phyloP scores from a whole-genome alignment of 2,113 vertebrate species.

The Sceloporus tristichus region DNA sequence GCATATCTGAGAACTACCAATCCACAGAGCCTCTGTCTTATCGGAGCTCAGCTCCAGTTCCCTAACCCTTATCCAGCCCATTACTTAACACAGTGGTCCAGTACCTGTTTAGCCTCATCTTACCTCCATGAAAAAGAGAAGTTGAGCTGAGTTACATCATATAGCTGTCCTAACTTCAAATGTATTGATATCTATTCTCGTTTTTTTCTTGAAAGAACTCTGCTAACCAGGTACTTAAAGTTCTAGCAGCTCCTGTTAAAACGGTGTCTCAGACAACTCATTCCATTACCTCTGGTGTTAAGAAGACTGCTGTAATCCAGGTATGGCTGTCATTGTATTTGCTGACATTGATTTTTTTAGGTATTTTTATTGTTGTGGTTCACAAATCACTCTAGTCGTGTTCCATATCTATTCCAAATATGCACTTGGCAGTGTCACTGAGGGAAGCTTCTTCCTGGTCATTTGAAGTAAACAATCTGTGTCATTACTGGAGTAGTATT shows the following conservation, averaged over 20 bases:
- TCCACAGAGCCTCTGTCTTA: too few species aligned
- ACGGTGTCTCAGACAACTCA: conserved; percentile 69
- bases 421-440: not conserved
- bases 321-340: conserved; percentile 65
- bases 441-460: not conserved
- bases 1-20: too few species aligned
- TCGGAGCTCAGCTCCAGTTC: too few species aligned
- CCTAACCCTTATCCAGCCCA: too few species aligned
- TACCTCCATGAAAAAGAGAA: too few species aligned
- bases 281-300: conserved; percentile 71
- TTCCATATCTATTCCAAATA: not conserved
- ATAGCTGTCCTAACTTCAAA: not conserved
- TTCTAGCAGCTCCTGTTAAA: conserved; percentile 79
- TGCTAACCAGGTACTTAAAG: conserved; percentile 76
- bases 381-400: not conserved
- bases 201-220: conserved; percentile 73
- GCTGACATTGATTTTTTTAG: not conserved
- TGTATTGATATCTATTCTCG: not conserved
- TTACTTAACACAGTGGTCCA: too few species aligned
- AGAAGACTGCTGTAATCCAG: conserved; percentile 79
- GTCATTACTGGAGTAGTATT: not conserved
- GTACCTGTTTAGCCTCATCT: too few species aligned
- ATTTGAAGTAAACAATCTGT: not conserved
- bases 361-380: not conserved
- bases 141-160: too few species aligned